Percentiles rank a stretch among this genome's conserved stretches.
Evolutionary conservation across 2,888 invertebrate genomes (phyloP).

Genomic region (Cordylochernes scorpioides): DNA sequence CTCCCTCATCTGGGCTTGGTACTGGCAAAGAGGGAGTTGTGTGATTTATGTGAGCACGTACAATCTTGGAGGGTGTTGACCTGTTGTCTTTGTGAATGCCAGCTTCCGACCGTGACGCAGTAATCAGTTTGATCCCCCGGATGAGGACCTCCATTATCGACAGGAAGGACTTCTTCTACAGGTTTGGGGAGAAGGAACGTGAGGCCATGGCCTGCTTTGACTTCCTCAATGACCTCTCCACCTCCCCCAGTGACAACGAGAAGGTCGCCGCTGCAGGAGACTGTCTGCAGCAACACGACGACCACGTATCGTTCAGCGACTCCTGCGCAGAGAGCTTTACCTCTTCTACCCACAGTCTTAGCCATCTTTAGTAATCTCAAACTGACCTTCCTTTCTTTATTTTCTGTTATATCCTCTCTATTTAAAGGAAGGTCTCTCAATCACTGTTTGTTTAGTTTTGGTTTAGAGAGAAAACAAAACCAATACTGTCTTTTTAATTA

Average conservation of each 20-base stretch:
- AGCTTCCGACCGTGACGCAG: constrained; percentile 19
- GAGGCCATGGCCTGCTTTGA: constrained; percentile 52
- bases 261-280: too few relatives aligned
- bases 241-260: constrained; percentile 9
- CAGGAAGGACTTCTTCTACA: constrained; percentile 44
- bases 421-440: too few relatives aligned
- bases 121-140: constrained; percentile 19
- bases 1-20: too few relatives aligned
- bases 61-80: background rate
- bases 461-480: too few relatives aligned
- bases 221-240: constrained; percentile 34
- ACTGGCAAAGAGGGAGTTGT: too few relatives aligned
- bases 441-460: too few relatives aligned
- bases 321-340: constrained; percentile 12
- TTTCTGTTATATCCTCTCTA: too few relatives aligned
- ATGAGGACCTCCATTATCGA: constrained; percentile 42
- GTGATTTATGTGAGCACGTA: too few relatives aligned
- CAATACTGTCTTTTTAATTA: too few relatives aligned
- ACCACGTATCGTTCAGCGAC: constrained; percentile 11
- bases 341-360: constrained; percentile 9
- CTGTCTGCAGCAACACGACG: constrained; percentile 8
- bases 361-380: too few relatives aligned
- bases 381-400: too few relatives aligned
- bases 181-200: constrained; percentile 45
- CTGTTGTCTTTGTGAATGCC: constrained; percentile 1